These are phyloP conservation scores for Petromus typicus DNA, from an alignment of 2,113 vertebrate genomes.

Conservation along the genomic window DNA sequence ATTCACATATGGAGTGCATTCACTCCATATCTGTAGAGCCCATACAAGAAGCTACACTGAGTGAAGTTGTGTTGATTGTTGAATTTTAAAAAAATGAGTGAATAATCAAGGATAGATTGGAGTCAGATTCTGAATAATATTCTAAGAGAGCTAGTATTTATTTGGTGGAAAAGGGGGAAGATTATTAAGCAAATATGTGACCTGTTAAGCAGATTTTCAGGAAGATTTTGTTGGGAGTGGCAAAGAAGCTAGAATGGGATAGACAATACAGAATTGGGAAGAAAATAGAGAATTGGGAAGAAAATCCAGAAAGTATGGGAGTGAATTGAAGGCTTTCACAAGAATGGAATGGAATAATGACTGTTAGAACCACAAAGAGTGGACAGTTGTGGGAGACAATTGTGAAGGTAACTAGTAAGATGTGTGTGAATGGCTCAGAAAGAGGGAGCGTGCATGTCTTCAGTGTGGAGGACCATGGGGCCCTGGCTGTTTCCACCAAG, in stretches of 20 bases:
- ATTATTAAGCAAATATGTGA: constrained; percentile 2
- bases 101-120: neutral
- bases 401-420: neutral
- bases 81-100: neutral
- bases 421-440: neutral
- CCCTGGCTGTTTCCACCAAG: neutral
- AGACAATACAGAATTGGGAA: neutral
- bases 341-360: neutral
- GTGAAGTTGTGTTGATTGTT: neutral
- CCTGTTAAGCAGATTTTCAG: neutral
- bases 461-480: neutral
- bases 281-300: neutral
- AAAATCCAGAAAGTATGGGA: neutral
- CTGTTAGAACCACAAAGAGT: neutral
- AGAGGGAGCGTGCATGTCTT: neutral
- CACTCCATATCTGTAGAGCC: neutral
- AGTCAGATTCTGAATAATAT: neutral
- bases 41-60: neutral
- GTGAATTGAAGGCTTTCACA: neutral
- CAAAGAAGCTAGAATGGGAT: neutral
- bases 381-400: neutral
- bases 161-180: neutral
- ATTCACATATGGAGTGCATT: no score
- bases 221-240: neutral
- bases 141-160: neutral